phyloP scores from a whole-genome alignment of 2,797 vertebrate species.

The Anabacerthia variegaticeps region DNA sequence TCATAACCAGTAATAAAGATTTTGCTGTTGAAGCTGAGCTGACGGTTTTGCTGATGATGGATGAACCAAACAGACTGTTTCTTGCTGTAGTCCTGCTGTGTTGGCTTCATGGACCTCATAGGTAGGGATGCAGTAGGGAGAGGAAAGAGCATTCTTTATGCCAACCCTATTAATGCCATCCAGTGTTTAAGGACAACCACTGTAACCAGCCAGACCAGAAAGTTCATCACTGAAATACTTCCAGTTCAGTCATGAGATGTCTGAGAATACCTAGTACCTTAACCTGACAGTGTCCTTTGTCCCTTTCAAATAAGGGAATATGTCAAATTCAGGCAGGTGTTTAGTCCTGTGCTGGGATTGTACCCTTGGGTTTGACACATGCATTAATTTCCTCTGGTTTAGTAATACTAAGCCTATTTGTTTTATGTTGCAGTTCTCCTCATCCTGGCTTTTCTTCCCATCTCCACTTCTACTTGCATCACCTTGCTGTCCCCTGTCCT shows the following conservation, averaged over 20 bases:
- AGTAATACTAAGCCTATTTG: neutral
- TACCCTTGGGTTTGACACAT: neutral
- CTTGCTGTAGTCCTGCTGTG: neutral
- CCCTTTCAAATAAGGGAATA: neutral
- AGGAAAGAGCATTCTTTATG: neutral
- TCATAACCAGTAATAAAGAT: conserved; percentile 38
- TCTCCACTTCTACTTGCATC: neutral
- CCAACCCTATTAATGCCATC: neutral
- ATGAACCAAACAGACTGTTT: conserved; percentile 6
- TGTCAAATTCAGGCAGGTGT: neutral
- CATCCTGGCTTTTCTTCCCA: neutral
- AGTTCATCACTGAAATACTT: neutral
- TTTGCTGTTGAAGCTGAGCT: conserved; percentile 45
- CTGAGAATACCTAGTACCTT: neutral
- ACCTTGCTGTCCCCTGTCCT: neutral
- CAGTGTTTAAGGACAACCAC: neutral
- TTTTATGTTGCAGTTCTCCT: neutral
- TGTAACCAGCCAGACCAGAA: neutral
- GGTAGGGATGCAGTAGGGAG: neutral
- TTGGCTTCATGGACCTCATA: neutral
- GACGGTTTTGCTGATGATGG: conserved; percentile 44
- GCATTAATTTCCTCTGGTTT: neutral
- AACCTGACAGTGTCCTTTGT: neutral
- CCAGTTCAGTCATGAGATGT: neutral
- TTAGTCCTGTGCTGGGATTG: neutral